Base-by-base conservation (phyloP, 2,888 invertebrate species). In the Cephus runcator region DNA sequence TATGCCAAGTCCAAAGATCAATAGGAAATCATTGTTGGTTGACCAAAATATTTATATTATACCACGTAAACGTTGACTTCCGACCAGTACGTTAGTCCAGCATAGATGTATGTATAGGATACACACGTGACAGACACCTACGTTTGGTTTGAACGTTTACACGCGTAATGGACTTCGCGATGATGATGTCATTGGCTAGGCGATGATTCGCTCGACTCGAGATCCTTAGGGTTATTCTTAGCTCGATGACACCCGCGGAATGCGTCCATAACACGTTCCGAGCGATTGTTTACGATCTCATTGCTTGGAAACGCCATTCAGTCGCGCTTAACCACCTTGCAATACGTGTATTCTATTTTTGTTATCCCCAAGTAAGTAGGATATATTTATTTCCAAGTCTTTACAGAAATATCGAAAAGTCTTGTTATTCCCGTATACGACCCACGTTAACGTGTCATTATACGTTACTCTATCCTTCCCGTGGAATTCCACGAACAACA, bases 401-500 rank as follows among this genome's bases (percentile, higher is more conserved):
- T 56, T 23, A 56, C 23, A 56, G 56, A 56, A 56, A 56, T 56
- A 56, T 56, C 23, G 23, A 56, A 56, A 56, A 23, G 23, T 23
- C 23, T 56, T 56, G 56, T 56, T 56, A 56, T 56, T 56, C 56
- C 23, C 56, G 56, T 9, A 56, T 56, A 56, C 56, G 9, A 23
- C 9, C 23, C 56, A 23, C 23, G 56, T 56, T 56, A 56, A 0
- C 23, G 2, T 15, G 15, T 40, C 23, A 23, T 56, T 56, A 23
- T 56, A 23, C 23, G 56, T 23, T 23, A 2, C 23, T 56, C 9
- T 9, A 23, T 23, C 23, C 56, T 23, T 23, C 23, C 23, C 9
- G 23, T 23, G 23, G 23, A 83, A 85, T 87, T 85, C 83, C 81
- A 83, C 81, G 84, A 87, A 87, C 81, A 81, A 84, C 85, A 87